Conservation (phyloP, 1,140 invertebrate genomes). For the Bombus balteatus region DNA sequence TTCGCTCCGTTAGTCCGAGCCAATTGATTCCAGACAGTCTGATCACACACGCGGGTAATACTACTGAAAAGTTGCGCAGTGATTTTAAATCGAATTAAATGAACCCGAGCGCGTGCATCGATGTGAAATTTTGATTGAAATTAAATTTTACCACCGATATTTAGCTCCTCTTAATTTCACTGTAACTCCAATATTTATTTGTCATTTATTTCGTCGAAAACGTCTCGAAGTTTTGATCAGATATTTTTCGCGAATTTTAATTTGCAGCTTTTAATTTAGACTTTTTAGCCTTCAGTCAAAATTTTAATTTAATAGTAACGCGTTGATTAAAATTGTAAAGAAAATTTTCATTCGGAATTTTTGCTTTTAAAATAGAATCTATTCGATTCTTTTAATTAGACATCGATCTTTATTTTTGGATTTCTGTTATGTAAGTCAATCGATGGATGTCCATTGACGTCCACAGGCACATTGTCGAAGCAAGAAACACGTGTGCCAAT, state of each 20-base stretch:
- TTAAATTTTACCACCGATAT: background rate
- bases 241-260: background rate
- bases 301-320: background rate
- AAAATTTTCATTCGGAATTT: background rate
- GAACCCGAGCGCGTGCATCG: background rate
- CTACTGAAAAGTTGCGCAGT: background rate
- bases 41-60: background rate
- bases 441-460: background rate
- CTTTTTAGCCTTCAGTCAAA: background rate
- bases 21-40: background rate
- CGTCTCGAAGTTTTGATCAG: background rate
- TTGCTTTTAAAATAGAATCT: background rate
- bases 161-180: background rate
- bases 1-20: background rate
- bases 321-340: background rate
- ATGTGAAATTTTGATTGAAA: background rate
- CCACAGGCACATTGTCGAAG: background rate
- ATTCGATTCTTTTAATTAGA: background rate
- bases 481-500: slow-evolving; percentile 30
- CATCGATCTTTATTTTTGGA: background rate
- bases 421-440: background rate
- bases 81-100: slow-evolving; percentile 11
- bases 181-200: background rate
- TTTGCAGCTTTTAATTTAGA: background rate
- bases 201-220: background rate